phyloP scores from a whole-genome alignment of 2,797 vertebrate species.

The Galaxias olidus region DNA sequence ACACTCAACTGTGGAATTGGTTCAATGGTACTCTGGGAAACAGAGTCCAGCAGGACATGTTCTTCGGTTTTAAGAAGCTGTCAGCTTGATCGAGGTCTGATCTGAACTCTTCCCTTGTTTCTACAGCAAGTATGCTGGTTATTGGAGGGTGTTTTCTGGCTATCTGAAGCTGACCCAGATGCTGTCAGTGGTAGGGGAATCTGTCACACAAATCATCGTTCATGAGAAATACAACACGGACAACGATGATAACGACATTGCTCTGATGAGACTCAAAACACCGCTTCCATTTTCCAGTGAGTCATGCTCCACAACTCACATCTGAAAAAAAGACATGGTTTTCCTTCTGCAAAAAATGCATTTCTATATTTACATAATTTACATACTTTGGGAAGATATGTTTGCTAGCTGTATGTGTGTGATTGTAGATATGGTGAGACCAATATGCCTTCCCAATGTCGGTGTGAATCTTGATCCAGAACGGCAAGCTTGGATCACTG shows the following conservation, averaged over 20 bases:
- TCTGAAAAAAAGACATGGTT: neutral
- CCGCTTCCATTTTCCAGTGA: conserved; percentile 75
- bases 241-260: conserved; percentile 83
- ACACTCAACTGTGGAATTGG: too few species aligned
- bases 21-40: too few species aligned
- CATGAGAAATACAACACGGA: conserved; percentile 71
- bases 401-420: neutral
- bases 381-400: too few species aligned
- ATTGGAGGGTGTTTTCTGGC: conserved; percentile 78
- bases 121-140: conserved; percentile 35
- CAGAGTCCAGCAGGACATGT: too few species aligned
- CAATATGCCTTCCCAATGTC: conserved; percentile 87
- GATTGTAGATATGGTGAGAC: conserved; percentile 57
- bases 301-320: neutral
- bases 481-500: conserved; percentile 82
- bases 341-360: too few species aligned
- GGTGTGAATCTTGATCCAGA: conserved; percentile 67
- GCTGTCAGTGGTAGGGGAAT: rapidly evolving
- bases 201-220: conserved; percentile 71
- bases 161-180: conserved; percentile 62
- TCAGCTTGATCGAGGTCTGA: neutral
- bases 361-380: too few species aligned
- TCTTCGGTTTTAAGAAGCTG: too few species aligned
- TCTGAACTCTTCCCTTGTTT: neutral
- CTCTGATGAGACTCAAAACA: conserved; percentile 81